These are phyloP conservation scores for Odontocolon sp. DNA, from an alignment of 2,888 invertebrate genomes.

Conservation along the genomic window DNA sequence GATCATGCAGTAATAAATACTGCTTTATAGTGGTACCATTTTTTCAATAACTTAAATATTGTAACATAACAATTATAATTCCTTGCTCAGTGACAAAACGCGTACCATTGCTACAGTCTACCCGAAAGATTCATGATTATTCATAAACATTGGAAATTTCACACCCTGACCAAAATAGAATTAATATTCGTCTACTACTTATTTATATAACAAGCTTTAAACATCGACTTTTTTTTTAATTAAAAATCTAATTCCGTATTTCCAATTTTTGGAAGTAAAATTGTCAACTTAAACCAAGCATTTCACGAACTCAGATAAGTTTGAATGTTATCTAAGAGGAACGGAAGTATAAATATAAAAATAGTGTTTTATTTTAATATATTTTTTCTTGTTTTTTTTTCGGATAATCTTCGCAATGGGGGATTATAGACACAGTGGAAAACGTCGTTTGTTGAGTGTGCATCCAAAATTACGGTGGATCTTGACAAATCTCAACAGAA, in stretches of 20 bases:
- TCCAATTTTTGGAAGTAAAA: background rate
- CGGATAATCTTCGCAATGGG: slow-evolving; percentile 38
- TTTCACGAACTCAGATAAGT: slow-evolving; percentile 5
- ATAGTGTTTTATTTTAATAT: slow-evolving; percentile 38
- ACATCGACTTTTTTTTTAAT: background rate
- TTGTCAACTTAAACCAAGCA: slow-evolving; percentile 10
- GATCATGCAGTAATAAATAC: slow-evolving; percentile 24
- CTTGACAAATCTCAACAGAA: slow-evolving; percentile 41
- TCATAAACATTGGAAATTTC: background rate
- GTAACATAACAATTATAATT: slow-evolving; percentile 17
- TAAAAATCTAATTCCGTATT: background rate
- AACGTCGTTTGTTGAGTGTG: slow-evolving; percentile 44
- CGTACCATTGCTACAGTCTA: background rate
- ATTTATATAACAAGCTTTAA: slow-evolving; percentile 1
- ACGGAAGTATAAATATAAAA: slow-evolving; percentile 57
- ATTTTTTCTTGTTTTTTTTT: slow-evolving; percentile 5
- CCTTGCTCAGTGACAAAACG: background rate
- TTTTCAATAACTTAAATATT: slow-evolving; percentile 13
- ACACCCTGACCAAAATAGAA: background rate
- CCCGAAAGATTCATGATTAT: background rate
- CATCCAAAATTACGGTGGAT: slow-evolving; percentile 35
- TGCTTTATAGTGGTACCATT: slow-evolving; percentile 8
- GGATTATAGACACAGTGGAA: slow-evolving; percentile 18
- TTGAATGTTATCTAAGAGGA: slow-evolving; percentile 22
- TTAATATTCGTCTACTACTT: background rate